A percentile compares a stretch with the other conserved stretches of the same genome.
Evolutionary conservation across 2,797 vertebrate species (phyloP).

Genomic region (Notolepis coatsorum): DNA sequence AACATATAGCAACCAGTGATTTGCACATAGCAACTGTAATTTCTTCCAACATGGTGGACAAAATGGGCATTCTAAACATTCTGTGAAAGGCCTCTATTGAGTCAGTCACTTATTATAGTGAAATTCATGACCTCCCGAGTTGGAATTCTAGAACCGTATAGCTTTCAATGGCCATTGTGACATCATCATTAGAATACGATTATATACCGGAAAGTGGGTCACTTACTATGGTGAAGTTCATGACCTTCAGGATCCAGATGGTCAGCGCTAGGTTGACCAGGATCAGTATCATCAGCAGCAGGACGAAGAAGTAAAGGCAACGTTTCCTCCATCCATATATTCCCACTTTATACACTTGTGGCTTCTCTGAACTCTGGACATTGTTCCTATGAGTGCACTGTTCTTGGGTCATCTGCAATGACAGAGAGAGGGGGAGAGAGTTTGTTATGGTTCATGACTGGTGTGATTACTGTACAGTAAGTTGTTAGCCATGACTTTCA

Average conservation of each 20-base stretch:
- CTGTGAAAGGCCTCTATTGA: too few relatives aligned
- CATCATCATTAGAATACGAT: too few relatives aligned
- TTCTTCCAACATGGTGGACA: too few relatives aligned
- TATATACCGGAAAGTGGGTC: background rate
- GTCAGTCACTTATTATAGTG: too few relatives aligned
- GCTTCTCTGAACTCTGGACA: constrained; percentile 93
- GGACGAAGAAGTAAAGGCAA: constrained; percentile 99
- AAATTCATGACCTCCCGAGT: too few relatives aligned
- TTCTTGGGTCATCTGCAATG: constrained; percentile 95
- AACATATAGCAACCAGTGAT: too few relatives aligned
- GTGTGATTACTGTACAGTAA: background rate
- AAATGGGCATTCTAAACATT: too few relatives aligned
- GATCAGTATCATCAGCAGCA: constrained; percentile 98
- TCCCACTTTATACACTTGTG: constrained; percentile 98
- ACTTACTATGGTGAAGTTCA: constrained; percentile 99
- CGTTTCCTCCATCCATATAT: constrained; percentile 99
- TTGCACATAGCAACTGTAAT: too few relatives aligned
- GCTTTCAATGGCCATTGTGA: too few relatives aligned
- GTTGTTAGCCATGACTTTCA: background rate
- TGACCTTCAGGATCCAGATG: constrained; percentile 99
- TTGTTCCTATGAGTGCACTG: constrained; percentile 94
- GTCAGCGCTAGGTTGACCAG: constrained; percentile 98
- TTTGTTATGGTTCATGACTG: background rate
- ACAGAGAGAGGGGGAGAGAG: background rate
- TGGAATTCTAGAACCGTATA: too few relatives aligned